These are phyloP conservation scores for Hydraecia micacea DNA, from an alignment of 2,888 invertebrate genomes.

Conservation along the genomic window DNA sequence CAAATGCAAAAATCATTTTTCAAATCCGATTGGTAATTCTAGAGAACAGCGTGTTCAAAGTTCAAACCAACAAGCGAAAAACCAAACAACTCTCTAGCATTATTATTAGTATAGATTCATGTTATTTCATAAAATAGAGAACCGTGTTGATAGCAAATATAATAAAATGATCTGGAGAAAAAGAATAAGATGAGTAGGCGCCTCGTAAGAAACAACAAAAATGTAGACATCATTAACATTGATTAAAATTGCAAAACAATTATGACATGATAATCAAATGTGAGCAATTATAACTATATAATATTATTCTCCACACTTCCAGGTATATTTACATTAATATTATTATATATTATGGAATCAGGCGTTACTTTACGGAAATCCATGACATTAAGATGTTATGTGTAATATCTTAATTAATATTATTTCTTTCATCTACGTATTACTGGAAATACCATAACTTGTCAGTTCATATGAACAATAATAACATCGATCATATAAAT, in stretches of 20 bases:
- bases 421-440: conserved; percentile 19
- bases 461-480: conserved; percentile 7
- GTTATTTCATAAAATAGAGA: neutral
- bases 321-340: conserved; percentile 46
- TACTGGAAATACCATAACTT: conserved; percentile 44
- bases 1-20: neutral
- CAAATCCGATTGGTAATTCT: no score
- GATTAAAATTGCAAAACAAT: conserved; percentile 18
- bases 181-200: neutral
- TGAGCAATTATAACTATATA: conserved; percentile 17
- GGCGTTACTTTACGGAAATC: no score
- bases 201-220: conserved; percentile 1
- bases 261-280: conserved; percentile 34
- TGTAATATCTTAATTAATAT: no score
- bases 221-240: conserved; percentile 13
- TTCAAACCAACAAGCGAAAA: neutral
- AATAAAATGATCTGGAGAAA: neutral
- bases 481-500: conserved; percentile 19
- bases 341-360: no score
- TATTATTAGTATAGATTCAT: neutral
- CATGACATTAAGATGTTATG: no score
- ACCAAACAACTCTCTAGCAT: neutral
- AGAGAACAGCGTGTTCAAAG: neutral
- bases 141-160: neutral
- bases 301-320: conserved; percentile 37